These are phyloP conservation scores for Lepidurus arcticus DNA, from an alignment of 1,140 invertebrate genomes.

Conservation along the genomic window DNA sequence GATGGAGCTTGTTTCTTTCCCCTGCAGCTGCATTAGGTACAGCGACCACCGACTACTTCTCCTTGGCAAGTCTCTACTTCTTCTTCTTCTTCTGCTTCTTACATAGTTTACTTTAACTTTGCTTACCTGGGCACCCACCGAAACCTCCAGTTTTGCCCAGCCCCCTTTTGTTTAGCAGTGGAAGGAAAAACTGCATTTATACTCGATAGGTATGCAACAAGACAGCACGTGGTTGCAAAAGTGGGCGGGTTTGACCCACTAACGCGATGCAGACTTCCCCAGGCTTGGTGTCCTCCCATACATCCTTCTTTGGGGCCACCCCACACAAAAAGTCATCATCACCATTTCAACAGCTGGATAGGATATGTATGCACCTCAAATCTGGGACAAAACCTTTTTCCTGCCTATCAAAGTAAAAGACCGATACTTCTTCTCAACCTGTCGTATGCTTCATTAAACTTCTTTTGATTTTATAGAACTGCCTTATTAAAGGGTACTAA, in stretches of 20 bases:
- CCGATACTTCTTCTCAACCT: neutral
- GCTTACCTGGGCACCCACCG: constrained; percentile 2
- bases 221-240: constrained; percentile 14
- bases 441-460: constrained; percentile 5
- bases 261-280: constrained; percentile 7
- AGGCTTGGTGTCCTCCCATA: constrained; percentile 20
- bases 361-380: neutral
- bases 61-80: neutral
- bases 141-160: neutral
- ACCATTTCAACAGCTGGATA: constrained; percentile 5
- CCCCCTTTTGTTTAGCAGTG: neutral
- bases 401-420: neutral
- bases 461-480: neutral
- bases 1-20: constrained; percentile 18
- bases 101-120: neutral
- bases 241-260: constrained; percentile 20
- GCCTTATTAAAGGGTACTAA: neutral
- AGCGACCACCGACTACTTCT: neutral
- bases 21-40: constrained; percentile 14
- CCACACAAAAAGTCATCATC: constrained; percentile 17
- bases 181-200: neutral
- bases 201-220: constrained; percentile 10
- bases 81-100: neutral
- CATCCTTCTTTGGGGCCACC: constrained; percentile 6
- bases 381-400: constrained; percentile 6